A percentile compares a stretch with the other conserved stretches of the same genome.
These are phyloP conservation scores for Elanoides forficatus DNA, from an alignment of 2,113 vertebrate genomes.

Conservation along the genomic window DNA sequence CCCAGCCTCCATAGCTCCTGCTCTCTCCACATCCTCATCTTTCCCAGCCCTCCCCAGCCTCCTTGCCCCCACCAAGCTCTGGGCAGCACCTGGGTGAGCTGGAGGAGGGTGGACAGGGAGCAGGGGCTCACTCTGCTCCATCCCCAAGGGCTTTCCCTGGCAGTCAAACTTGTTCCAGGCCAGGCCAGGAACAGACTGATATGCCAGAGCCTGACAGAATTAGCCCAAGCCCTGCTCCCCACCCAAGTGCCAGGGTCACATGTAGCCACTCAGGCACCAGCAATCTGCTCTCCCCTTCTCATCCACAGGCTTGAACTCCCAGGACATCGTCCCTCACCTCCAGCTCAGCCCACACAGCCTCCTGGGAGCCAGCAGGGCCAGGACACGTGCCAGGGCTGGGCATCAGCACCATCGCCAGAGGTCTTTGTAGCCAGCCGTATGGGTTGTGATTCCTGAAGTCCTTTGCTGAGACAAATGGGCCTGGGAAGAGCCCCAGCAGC, in stretches of 20 bases:
- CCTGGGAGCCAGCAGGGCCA: neutral
- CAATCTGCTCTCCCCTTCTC: neutral
- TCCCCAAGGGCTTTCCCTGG: neutral
- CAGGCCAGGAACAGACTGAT: neutral
- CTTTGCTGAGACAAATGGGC: neutral
- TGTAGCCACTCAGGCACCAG: rapidly evolving
- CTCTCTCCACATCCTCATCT: neutral
- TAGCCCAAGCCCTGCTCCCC: neutral
- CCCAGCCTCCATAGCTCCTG: neutral
- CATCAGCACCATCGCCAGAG: neutral
- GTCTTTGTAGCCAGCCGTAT: neutral
- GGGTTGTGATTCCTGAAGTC: neutral
- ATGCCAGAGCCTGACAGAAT: neutral
- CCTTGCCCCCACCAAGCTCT: neutral
- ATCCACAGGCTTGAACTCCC: neutral
- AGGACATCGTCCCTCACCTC: neutral
- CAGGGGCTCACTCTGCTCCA: neutral
- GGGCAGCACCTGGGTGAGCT: neutral
- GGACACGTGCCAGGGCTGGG: neutral
- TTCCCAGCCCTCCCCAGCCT: neutral
- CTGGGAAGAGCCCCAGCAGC: neutral
- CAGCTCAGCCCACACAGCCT: neutral
- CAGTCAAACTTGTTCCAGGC: neutral
- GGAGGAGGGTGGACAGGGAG: neutral
- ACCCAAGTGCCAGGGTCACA: neutral